phyloP scores from a whole-genome alignment of 1,140 invertebrate species.

The Drosophila trapezifrons region DNA sequence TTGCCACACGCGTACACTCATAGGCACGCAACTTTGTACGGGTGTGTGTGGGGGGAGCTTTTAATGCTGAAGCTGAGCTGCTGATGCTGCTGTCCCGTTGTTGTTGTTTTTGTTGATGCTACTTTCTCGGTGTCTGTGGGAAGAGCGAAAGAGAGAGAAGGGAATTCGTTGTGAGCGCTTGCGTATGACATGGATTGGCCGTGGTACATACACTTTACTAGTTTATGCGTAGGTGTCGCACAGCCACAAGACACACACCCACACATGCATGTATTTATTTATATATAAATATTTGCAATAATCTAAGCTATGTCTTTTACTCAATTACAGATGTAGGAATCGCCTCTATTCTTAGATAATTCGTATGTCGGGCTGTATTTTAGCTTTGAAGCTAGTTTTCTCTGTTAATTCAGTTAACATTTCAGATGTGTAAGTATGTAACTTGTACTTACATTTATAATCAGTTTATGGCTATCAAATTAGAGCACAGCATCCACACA shows the following conservation, averaged over 20 bases:
- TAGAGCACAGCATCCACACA: constrained; percentile 9
- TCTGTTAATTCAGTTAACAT: too few species aligned
- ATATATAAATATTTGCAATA: constrained; percentile 11
- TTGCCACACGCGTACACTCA: constrained; percentile 54
- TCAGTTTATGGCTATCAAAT: background rate
- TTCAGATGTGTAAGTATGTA: background rate
- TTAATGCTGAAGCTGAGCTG: constrained; percentile 12
- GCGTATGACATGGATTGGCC: constrained; percentile 50
- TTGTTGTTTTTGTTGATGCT: constrained; percentile 25
- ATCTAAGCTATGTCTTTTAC: constrained; percentile 1
- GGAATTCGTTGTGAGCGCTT: constrained; percentile 52
- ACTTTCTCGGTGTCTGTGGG: constrained; percentile 22
- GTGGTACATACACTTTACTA: constrained; percentile 14
- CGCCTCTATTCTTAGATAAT: background rate
- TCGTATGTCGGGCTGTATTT: background rate
- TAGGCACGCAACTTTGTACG: constrained; percentile 31
- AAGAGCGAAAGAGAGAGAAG: constrained; percentile 25
- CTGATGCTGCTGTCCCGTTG: constrained; percentile 17
- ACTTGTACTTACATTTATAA: constrained; percentile 11
- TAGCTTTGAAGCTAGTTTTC: too few species aligned
- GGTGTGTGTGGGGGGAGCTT: constrained; percentile 20
- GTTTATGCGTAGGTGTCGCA: constrained; percentile 19
- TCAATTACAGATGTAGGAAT: background rate
- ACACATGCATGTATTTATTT: background rate
- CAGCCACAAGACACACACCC: constrained; percentile 1